Base-by-base conservation (phyloP, 2,888 invertebrate species). In the Yponomeuta plumbellus region DNA sequence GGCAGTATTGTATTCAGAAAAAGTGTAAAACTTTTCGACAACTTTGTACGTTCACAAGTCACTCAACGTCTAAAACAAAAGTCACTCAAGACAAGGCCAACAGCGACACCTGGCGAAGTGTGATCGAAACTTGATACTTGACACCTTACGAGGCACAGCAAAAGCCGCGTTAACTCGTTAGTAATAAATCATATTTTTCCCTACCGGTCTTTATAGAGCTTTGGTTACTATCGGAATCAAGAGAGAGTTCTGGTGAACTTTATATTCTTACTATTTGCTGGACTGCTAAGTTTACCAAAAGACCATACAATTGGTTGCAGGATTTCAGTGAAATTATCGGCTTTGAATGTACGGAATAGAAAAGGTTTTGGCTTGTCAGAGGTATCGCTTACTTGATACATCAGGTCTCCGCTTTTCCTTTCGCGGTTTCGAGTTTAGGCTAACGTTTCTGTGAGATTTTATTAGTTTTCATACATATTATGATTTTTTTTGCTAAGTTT, bases 51-150 rank as follows among this genome's bases (percentile, higher is more conserved):
- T 34, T 34, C 44, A 52, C 17, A 13, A 17, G 17, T 17, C 17
- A 52, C 17, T 52, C 44, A 13, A 17, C 85, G 81, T 77, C 78
- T 84, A 86, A 85, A 87, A 89, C 86, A 87, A 88, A 87, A 86
- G 85, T 75, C 81, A 83, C 40, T 76, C 80, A 87, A 88, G 88
- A 88, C 82, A 85, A 86, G 84, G 81, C 86, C 84, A 85, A 80
- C 72, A 84, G 86, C 89, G 88, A 89, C 89, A 89, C 89, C 88
- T 88, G 87, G 86, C 81, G 86, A 84, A 86, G 88, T 88, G 88
- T 85, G 86, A 88, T 86, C 76, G 90, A 85, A 89, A 90, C 84
- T 81, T 77, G 88, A 90, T 88, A 87, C 83, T 68, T 68, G 65
- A 68, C 67, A 66, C 71, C 70, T 75, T 67, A 61, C 22, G 66